Base-by-base conservation (phyloP, 1,140 invertebrate species). In the Campoletis sonorensis region DNA sequence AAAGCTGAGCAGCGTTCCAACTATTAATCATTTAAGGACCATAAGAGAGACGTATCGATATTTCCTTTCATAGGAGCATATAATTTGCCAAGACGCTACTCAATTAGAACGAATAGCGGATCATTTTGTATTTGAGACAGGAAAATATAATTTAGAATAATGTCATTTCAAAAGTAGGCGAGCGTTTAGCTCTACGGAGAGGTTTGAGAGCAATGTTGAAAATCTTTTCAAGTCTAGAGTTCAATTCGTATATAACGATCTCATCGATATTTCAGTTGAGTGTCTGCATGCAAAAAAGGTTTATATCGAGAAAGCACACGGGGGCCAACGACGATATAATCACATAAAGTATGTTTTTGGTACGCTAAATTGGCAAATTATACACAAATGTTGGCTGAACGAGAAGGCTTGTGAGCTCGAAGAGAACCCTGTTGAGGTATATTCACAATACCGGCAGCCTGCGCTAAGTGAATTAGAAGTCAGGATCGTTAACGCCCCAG, bases 401-500 rank as follows among this genome's bases (percentile, higher is more conserved):
- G 78, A 80, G 81, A 68, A 67, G 73, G 13, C 49, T 76, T 0
- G 23, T 33, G 11, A 27, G 58, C 64, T 80, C 27, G 51, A 26
- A 10, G 68, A 49, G 72, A 64, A 68, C 54, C 45, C 71, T 30
- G 37, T n/a, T 70, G 70, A 21, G 76, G 54, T 67, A 27, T 51
- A 73, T 26, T 13, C 40, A 13, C 71, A 67, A 27, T 11, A 73
- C 45, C 54, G 23, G 70, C 45, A 33, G 54, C 78, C 1, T 51
- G 79, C 33, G 79, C 49, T 82, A 84, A 84, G 82, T 85, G 80
- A 85, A 83, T 85, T 83, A 85, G 80, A 21, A 79, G 72, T 54
- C 79, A 71, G 64, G 78, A 81, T 83, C 79, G 80, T 85, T 85
- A 85, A 82, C 72, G 81, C 80, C 64, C 51, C 18, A 68, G 27